Evolutionary conservation across 92 coral and sea anemone genomes (phyloP).

Genomic region (Porites cylindrica): DNA sequence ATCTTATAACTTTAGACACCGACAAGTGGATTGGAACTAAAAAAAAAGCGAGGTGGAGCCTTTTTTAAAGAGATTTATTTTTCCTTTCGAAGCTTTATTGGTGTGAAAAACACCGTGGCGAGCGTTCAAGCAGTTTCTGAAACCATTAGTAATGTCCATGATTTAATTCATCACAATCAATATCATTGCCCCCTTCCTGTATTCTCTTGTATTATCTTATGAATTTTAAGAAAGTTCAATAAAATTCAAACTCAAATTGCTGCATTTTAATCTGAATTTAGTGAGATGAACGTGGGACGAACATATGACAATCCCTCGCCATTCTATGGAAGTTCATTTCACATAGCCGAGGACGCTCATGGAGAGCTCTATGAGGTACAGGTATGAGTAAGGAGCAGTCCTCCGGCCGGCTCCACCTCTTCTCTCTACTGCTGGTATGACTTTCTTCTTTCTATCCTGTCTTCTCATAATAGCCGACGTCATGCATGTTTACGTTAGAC

Average conservation of each 20-base stretch:
- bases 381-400: conserved; percentile 36
- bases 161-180: too few relatives aligned
- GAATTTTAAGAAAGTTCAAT: too few relatives aligned
- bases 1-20: too few relatives aligned
- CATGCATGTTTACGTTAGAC: background rate
- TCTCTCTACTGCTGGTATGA: conserved; percentile 35
- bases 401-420: conserved; percentile 25
- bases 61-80: too few relatives aligned
- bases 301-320: conserved; percentile 27
- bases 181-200: too few relatives aligned
- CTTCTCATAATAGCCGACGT: conserved; percentile 7
- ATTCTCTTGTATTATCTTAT: too few relatives aligned
- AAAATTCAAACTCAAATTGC: background rate
- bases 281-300: background rate
- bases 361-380: conserved; percentile 56
- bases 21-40: too few relatives aligned
- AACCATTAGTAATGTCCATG: too few relatives aligned
- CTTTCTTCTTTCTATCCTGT: conserved; percentile 7
- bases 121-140: too few relatives aligned
- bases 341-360: conserved; percentile 5
- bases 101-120: too few relatives aligned
- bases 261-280: background rate
- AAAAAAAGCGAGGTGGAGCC: too few relatives aligned
- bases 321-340: conserved; percentile 43
- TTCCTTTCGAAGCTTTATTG: too few relatives aligned